Evolutionary conservation across 2,797 vertebrate species (phyloP).

Genomic region (Melopsittacus undulatus): DNA sequence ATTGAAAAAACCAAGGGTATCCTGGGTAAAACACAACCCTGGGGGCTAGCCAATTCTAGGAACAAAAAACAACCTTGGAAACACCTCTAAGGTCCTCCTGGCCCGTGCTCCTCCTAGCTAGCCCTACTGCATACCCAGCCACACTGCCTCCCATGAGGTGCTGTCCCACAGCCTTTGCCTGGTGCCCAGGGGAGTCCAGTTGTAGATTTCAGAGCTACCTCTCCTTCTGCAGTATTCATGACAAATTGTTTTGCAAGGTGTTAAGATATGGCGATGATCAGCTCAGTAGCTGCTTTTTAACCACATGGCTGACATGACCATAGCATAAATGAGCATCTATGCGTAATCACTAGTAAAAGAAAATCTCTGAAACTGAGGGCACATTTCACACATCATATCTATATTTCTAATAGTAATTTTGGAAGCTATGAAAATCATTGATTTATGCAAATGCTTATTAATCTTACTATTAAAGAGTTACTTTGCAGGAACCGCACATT

Average conservation of each 20-base stretch:
- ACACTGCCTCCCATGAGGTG: background rate
- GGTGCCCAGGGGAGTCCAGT: background rate
- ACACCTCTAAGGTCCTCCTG: background rate
- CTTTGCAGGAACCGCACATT: background rate
- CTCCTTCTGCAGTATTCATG: background rate
- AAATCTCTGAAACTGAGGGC: background rate
- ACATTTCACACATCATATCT: fast-evolving
- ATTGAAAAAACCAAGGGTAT: background rate
- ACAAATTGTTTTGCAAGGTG: background rate
- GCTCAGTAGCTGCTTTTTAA: background rate
- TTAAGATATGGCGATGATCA: background rate
- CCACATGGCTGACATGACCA: background rate
- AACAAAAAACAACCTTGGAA: background rate
- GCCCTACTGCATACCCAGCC: background rate
- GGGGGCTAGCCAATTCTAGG: background rate
- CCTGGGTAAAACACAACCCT: background rate
- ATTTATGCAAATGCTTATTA: background rate
- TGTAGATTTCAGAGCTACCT: background rate
- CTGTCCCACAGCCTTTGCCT: background rate
- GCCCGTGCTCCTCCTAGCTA: background rate
- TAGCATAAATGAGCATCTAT: background rate
- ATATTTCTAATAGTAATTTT: background rate
- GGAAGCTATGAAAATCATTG: background rate
- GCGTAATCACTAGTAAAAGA: background rate
- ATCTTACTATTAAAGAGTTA: background rate